phyloP scores from a whole-genome alignment of 2,113 vertebrate genomes.

The Atractosteus spatula region DNA sequence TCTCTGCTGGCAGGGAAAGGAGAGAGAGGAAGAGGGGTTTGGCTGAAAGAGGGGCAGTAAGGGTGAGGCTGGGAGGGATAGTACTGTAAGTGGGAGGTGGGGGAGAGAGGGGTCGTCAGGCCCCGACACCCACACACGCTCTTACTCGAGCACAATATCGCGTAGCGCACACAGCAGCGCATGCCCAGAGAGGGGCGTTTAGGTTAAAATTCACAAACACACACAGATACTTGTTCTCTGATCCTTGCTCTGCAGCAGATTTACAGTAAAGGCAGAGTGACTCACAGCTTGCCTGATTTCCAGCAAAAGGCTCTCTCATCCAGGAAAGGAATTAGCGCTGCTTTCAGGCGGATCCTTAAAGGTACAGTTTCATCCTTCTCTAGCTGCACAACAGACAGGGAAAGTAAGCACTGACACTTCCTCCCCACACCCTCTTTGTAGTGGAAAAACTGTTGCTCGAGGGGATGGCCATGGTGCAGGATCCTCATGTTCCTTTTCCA shows the following conservation, averaged over 20 bases:
- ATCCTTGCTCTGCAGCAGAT: neutral
- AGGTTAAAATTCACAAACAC: neutral
- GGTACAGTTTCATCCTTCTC: neutral
- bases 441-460: too few species aligned
- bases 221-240: neutral
- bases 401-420: neutral
- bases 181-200: neutral
- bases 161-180: neutral
- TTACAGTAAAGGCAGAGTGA: conserved; percentile 13
- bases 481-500: too few species aligned
- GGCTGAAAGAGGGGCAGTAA: too few species aligned
- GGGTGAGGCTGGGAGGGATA: too few species aligned
- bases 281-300: conserved; percentile 2
- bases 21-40: too few species aligned
- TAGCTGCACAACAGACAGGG: neutral
- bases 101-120: too few species aligned
- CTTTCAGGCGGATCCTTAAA: neutral
- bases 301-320: conserved; percentile 4
- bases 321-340: neutral
- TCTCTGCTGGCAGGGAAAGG: too few species aligned
- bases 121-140: neutral
- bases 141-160: neutral
- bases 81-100: too few species aligned
- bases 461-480: too few species aligned
- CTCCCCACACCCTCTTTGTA: too few species aligned